A percentile compares a stretch with the other conserved stretches of the same genome.
Conservation (phyloP, 2,888 invertebrate species). For the Margaritifera margaritifera region DNA sequence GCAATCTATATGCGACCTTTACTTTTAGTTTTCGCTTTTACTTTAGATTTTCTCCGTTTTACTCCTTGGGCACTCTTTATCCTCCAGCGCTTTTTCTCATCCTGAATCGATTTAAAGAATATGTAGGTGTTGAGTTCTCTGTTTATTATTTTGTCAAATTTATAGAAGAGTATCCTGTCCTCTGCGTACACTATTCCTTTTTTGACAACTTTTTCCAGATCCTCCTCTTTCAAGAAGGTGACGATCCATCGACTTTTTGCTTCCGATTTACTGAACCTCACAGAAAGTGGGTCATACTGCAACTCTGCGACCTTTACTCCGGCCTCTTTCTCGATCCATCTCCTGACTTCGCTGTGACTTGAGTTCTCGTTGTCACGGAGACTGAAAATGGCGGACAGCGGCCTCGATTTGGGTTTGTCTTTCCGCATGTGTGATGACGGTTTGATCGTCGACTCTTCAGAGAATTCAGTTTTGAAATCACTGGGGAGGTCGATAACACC, state of each 20-base stretch:
- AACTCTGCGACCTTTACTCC: slow-evolving; percentile 23
- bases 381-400: slow-evolving; percentile 37
- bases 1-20: neutral
- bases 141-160: slow-evolving; percentile 28
- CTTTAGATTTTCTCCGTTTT: slow-evolving; percentile 1
- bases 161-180: slow-evolving; percentile 35
- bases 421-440: slow-evolving; percentile 36
- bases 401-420: slow-evolving; percentile 18
- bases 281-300: slow-evolving; percentile 39
- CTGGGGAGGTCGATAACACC: too few relatives aligned
- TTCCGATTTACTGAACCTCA: slow-evolving; percentile 27
- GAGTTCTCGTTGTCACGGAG: slow-evolving; percentile 41
- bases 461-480: too few relatives aligned
- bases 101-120: slow-evolving; percentile 7
- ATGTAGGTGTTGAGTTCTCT: slow-evolving; percentile 14
- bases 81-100: slow-evolving; percentile 5
- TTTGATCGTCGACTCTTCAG: slow-evolving; percentile 3
- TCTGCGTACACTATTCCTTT: slow-evolving; percentile 32
- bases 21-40: neutral
- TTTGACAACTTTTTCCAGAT: slow-evolving; percentile 25
- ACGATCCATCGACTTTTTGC: slow-evolving; percentile 40
- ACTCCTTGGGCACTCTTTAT: neutral
- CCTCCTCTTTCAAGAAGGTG: slow-evolving; percentile 16
- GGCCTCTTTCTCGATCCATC: slow-evolving; percentile 24
- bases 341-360: slow-evolving; percentile 37